Base-by-base conservation (phyloP, 1,140 invertebrate species). In the Cotesia vestalis region DNA sequence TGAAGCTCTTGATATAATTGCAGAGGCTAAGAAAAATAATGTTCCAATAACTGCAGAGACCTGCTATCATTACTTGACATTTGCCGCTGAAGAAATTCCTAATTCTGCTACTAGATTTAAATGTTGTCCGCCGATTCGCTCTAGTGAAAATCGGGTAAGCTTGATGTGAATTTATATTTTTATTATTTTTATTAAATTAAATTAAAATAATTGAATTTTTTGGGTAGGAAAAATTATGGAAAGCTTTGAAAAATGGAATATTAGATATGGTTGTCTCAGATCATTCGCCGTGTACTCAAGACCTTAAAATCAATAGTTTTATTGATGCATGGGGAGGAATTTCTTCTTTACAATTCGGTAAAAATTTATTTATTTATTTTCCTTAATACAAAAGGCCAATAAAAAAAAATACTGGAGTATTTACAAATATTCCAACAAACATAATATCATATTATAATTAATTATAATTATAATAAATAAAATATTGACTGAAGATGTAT, bases 251-350 rank as follows among this genome's bases (percentile, higher is more conserved):
- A 75, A 82, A 86, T 35, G 88, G 89, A 69, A 79, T 87, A 17
- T 83, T 92, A 20, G 89, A 92, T 74, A 86, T 92, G 87, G 89
- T 94, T 6, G 91, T 92, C 4, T 93, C 92, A 4, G 92, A 93
- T 84, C 93, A 94, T 78, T 94, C 92, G 0, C 92, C 92, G 0
- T 92, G 91, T 67, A 91, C 91, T 9, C 88, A 89, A 0, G 89
- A 92, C 2, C 82, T 92, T 1, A 92, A 80, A 11, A 83, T 86
- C 9, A 89, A 88, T 20, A 88, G 92, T 77, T 93, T 92, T 78
- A 79, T 93, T 70, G 86, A 87, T 76, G 91, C 92, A 61, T 93
- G 92, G 92, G 92, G 91, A 63, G 93, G 92, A 61, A 92, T 94
- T 71, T 90, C 92, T 3, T 92, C 91, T 0, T 79, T 94, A 38